Evolutionary conservation across 2,113 vertebrate species (phyloP), one percentile per base, ranked within the genome.

Genomic region (Nothocercus nigrocapillus): DNA sequence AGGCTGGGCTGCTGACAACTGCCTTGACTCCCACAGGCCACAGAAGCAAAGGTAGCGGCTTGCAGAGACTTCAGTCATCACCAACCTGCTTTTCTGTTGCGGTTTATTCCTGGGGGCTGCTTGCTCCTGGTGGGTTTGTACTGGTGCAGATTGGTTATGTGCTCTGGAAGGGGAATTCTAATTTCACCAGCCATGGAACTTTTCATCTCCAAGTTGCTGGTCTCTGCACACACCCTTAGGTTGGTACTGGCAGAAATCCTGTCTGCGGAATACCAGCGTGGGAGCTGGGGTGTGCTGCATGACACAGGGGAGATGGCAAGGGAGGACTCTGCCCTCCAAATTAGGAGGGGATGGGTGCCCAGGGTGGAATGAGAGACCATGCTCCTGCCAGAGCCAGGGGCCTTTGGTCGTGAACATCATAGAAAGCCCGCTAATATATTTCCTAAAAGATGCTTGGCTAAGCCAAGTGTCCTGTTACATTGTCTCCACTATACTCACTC

Each of bases 321-420:
- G 27, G 3, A 28, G 47, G 34, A 36, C 30, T 3, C 21, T 77
- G 40, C 16, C 68, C 83, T 84, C 44, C 21, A 49, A 67, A 72
- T 38, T 40, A 64, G 83, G 42, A 83, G 8, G 1, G 0, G 34
- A n/a, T 18, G 15, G 4, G 19, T 81, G 22, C 17, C n/a, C 40
- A 69, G n/a, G 32, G 13, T 18, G 7, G 5, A 7, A 20, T 0
- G 1, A 82, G 74, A 68, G 17, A 64, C 49, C 19, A 30, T 8
- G 3, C 25, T 62, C 19, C 67, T 82, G 54, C 28, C 25, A 30
- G 38, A 67, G 30, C 22, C 0, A 0, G 49, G 72, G 27, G 8
- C 58, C 44, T 69, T 89, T 51, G n/a, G 4, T 77, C 54, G 51
- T 40, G 70, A 80, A 76, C 25, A 80, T n/a, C 30, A 38, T 20